These are phyloP conservation scores for Poeciliopsis retropinna DNA, from an alignment of 2,113 vertebrate species.

Conservation along the genomic window DNA sequence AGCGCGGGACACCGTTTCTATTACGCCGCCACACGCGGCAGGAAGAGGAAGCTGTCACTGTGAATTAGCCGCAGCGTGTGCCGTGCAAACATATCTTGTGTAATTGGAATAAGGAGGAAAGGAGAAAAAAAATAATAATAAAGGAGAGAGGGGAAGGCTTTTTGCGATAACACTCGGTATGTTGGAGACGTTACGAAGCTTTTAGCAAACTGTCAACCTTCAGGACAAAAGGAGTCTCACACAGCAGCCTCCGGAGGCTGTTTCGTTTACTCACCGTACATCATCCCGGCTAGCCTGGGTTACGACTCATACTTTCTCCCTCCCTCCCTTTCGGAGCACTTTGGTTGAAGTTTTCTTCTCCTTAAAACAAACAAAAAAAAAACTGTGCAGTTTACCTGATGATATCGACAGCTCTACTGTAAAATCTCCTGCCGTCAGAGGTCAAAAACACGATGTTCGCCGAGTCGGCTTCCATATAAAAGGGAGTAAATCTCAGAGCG, in stretches of 20 bases:
- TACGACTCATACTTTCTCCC: constrained; percentile 49
- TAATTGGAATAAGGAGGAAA: constrained; percentile 80
- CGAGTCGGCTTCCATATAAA: constrained; percentile 85
- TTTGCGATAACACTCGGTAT: constrained; percentile 76
- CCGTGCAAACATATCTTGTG: constrained; percentile 79
- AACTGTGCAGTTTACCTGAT: constrained; percentile 89
- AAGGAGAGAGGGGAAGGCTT: constrained; percentile 69
- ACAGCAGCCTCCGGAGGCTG: constrained; percentile 52
- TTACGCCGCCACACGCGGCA: constrained; percentile 81
- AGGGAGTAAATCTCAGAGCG: constrained; percentile 95
- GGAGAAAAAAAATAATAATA: constrained; percentile 45
- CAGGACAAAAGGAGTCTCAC: constrained; percentile 70
- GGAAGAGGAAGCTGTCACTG: constrained; percentile 86
- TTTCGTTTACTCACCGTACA: constrained; percentile 71
- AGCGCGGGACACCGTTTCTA: constrained; percentile 79
- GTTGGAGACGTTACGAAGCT: constrained; percentile 85
- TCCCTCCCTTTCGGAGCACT: constrained; percentile 79
- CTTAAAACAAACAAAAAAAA: constrained; percentile 70
- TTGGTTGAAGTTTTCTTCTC: constrained; percentile 65
- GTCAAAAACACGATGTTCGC: constrained; percentile 88
- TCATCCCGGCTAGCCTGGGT: constrained; percentile 74
- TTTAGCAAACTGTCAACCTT: constrained; percentile 83
- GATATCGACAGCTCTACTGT: constrained; percentile 95
- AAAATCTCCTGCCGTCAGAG: constrained; percentile 93
- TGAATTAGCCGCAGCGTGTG: constrained; percentile 79